Base-by-base conservation (phyloP, 2,888 invertebrate species). In the Drosophila anomelani region DNA sequence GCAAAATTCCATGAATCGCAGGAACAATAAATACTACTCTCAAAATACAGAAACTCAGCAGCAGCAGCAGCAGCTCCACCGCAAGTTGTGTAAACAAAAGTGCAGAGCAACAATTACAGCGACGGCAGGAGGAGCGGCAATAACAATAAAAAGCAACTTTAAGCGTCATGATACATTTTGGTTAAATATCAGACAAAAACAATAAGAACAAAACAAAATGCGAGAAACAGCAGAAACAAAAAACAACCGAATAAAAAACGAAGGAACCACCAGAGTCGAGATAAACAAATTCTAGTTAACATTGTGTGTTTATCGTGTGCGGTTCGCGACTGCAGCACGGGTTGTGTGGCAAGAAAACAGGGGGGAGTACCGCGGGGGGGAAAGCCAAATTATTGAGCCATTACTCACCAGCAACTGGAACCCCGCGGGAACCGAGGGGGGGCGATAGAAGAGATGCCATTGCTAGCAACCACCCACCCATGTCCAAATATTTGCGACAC, bases 201-300 rank as follows among this genome's bases (percentile, higher is more conserved):
- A 79, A 84, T 36, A 58, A 39, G 38, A 62, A 63, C 20, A 60
- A 47, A 66, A 51, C 23, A 54, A 63, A 23, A 49, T 60, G 51
- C 29, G 53, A 23, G 32, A 46, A 67, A 36, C 20, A 17, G 26
- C 36, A 53, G 17, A 51, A 32, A 23, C 23, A 44, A 53, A 46
- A n/a, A 20, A 17, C 32, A 10, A 32, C 15, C 23, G 53, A 23
- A 29, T 20, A 13, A n/a, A 26, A 15, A 29, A 32, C 13, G 53
- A 54, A 47, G 70, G 63, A 75, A 82, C 73, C 69, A 71, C 61
- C 85, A 80, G 72, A 88, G 76, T 85, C 60, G 80, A 84, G 84
- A 84, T 84, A 84, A 88, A 84, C 84, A 84, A 80, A 80, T 88
- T 84, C 79, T 85, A 77, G 84, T 83, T 88, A 79, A 81, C 78